A percentile compares a stretch with the other conserved stretches of the same genome.
phyloP scores from a whole-genome alignment of 2,888 invertebrate species.

The Ctenicera cuprea region DNA sequence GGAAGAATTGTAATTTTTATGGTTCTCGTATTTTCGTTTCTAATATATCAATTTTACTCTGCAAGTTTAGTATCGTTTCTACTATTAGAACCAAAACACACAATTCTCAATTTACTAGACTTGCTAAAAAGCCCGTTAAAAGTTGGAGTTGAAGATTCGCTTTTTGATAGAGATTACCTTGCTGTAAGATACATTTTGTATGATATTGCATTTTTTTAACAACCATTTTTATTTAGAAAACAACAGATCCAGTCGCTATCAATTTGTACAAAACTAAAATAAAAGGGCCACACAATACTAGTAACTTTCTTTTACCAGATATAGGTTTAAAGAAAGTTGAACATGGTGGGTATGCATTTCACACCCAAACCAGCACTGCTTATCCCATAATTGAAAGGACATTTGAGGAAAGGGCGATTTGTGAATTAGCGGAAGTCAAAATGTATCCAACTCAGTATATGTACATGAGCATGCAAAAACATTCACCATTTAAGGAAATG shows the following conservation, averaged over 20 bases:
- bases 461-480: conserved; percentile 76
- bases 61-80: conserved; percentile 81
- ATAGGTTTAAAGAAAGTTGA: conserved; percentile 78
- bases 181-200: conserved; percentile 70
- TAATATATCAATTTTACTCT: conserved; percentile 82
- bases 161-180: conserved; percentile 80
- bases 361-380: conserved; percentile 80
- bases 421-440: conserved; percentile 79
- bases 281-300: conserved; percentile 59
- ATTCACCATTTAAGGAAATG: conserved; percentile 79
- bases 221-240: conserved; percentile 74
- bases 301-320: conserved; percentile 74
- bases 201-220: not conserved
- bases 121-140: conserved; percentile 76
- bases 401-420: conserved; percentile 80
- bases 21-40: conserved; percentile 74
- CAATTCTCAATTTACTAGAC: conserved; percentile 77
- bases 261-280: conserved; percentile 79
- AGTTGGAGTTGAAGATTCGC: conserved; percentile 79
- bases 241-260: conserved; percentile 78
- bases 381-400: conserved; percentile 81
- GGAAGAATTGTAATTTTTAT: conserved; percentile 64
- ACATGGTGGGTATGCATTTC: conserved; percentile 82
- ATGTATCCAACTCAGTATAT: conserved; percentile 78
- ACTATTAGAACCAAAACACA: conserved; percentile 77